phyloP scores from a whole-genome alignment of 2,113 vertebrate species.

The Athene noctua region DNA sequence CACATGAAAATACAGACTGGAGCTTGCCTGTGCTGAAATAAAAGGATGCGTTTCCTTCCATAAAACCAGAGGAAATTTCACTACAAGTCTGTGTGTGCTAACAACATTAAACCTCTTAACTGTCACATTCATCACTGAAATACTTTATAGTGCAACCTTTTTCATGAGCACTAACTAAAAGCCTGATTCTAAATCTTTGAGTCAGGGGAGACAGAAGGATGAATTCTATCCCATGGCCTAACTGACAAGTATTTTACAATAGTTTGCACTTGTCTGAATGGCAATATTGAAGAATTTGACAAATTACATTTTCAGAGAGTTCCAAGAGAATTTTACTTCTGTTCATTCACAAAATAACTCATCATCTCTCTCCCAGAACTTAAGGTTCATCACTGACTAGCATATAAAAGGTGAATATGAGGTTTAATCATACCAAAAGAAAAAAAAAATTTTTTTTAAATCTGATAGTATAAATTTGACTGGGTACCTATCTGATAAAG shows the following conservation, averaged over 20 bases:
- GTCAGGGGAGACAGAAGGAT: background rate
- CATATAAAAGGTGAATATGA: background rate
- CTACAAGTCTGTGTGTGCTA: background rate
- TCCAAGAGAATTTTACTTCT: background rate
- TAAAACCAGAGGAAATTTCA: background rate
- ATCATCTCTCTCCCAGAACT: background rate
- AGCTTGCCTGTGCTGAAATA: background rate
- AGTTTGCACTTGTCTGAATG: background rate
- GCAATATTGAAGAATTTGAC: background rate
- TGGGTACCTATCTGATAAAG: background rate
- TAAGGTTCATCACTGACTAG: background rate
- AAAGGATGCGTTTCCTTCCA: background rate
- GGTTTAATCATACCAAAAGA: background rate
- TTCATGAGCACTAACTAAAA: background rate
- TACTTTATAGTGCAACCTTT: background rate
- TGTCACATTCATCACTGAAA: background rate
- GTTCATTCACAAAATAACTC: background rate
- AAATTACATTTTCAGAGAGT: background rate
- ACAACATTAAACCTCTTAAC: background rate
- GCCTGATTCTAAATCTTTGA: background rate
- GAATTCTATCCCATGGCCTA: background rate
- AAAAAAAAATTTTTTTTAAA: background rate
- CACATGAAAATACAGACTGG: background rate
- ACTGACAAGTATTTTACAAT: background rate
- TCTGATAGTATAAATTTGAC: background rate